A percentile compares a stretch with the other conserved stretches of the same genome.
These are phyloP conservation scores for Psix sp. DNA, from an alignment of 1,140 invertebrate species.

Conservation along the genomic window DNA sequence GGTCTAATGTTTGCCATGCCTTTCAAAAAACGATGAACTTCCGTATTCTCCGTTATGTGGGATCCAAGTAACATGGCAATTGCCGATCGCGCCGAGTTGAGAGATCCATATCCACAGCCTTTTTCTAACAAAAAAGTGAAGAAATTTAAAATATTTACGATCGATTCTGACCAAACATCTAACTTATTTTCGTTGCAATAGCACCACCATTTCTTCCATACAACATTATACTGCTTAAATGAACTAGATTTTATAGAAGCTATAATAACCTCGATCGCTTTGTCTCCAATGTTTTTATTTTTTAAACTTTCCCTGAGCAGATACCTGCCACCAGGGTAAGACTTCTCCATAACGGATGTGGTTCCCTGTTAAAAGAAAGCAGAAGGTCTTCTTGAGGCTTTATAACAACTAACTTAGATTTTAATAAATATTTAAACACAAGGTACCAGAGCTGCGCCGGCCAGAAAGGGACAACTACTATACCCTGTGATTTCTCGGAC, in stretches of 20 bases:
- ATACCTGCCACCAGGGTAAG: constrained; percentile 6
- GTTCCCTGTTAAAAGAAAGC: constrained; percentile 2
- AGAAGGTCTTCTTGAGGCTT: not conserved
- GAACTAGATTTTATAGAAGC: not conserved
- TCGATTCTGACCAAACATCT: not conserved
- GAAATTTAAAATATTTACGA: not conserved
- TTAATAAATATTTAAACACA: not conserved
- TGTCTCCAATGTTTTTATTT: not conserved
- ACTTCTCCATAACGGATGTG: not conserved
- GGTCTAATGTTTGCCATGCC: not conserved
- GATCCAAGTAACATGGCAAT: not conserved
- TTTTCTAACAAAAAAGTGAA: not conserved
- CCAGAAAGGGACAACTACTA: not conserved
- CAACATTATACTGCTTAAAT: not conserved
- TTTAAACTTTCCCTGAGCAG: not conserved
- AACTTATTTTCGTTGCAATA: not conserved
- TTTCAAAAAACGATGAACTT: not conserved
- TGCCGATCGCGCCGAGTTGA: not conserved
- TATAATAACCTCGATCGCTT: not conserved
- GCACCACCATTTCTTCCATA: not conserved
- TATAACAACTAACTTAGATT: not conserved
- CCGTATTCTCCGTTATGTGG: not conserved
- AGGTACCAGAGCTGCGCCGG: not conserved
- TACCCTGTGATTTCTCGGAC: not conserved
- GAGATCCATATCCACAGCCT: not conserved